phyloP scores from a whole-genome alignment of 2,888 invertebrate genomes.

The Drosophila kambysellisi region DNA sequence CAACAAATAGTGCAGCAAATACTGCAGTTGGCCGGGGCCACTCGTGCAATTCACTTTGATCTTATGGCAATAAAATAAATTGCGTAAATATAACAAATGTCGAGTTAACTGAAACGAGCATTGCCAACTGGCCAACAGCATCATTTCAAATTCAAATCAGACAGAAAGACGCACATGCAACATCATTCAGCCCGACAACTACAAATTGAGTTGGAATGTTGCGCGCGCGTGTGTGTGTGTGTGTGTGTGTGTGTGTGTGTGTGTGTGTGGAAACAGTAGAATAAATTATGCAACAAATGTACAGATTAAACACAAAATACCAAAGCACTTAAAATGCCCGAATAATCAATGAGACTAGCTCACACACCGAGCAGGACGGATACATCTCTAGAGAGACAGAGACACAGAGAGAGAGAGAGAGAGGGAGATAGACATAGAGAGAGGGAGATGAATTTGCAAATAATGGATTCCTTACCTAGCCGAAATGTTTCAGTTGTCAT shows the following conservation, averaged over 20 bases:
- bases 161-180: not conserved
- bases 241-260: constrained; percentile 1
- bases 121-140: constrained; percentile 21
- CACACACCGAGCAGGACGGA: not conserved
- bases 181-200: constrained; percentile 6
- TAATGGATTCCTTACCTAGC: constrained; percentile 6
- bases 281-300: constrained; percentile 78
- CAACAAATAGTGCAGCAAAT: constrained; percentile 41
- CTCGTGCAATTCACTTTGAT: constrained; percentile 73
- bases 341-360: constrained; percentile 64
- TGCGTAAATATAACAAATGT: constrained; percentile 68
- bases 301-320: constrained; percentile 78
- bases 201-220: constrained; percentile 7
- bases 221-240: not conserved
- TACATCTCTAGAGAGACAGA: not conserved
- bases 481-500: constrained; percentile 18
- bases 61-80: constrained; percentile 70
- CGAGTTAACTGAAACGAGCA: not conserved
- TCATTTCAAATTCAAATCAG: constrained; percentile 70
- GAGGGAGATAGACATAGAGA: not conserved
- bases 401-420: not conserved
- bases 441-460: not conserved
- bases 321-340: constrained; percentile 75
- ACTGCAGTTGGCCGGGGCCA: constrained; percentile 47
- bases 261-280: constrained; percentile 25